Conservation (phyloP, 1,140 invertebrate genomes). For the Laodelphax striatellus region DNA sequence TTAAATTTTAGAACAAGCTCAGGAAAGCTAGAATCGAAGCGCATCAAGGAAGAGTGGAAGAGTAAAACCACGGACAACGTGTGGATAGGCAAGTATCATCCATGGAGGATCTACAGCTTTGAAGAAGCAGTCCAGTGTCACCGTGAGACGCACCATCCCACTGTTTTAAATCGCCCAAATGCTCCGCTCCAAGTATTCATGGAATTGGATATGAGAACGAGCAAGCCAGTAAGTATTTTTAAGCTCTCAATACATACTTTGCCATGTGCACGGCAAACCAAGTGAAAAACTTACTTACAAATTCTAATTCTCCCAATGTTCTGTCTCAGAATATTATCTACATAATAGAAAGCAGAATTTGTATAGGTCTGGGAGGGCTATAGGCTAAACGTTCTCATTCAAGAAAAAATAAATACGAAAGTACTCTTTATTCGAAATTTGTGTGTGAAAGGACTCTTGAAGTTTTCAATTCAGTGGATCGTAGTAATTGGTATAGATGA, state of each 20-base stretch:
- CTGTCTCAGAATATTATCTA: too few relatives aligned
- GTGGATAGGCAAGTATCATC: conserved; percentile 44
- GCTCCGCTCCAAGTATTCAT: conserved; percentile 48
- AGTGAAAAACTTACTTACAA: too few relatives aligned
- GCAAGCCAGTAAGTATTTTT: conserved; percentile 32
- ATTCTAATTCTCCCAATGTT: too few relatives aligned
- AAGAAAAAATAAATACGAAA: too few relatives aligned
- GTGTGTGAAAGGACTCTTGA: too few relatives aligned
- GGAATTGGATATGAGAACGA: conserved; percentile 59
- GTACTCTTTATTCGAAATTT: too few relatives aligned
- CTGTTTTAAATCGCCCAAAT: conserved; percentile 57
- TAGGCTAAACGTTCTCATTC: too few relatives aligned
- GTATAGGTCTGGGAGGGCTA: too few relatives aligned
- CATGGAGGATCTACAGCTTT: conserved; percentile 48
- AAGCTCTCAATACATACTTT: background rate
- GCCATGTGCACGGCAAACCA: too few relatives aligned
- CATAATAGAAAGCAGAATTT: too few relatives aligned
- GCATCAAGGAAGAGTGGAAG: conserved; percentile 43
- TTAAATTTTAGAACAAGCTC: conserved; percentile 4
- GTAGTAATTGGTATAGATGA: too few relatives aligned
- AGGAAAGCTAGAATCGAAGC: conserved; percentile 17
- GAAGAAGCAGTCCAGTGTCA: conserved; percentile 59
- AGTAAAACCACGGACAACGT: conserved; percentile 50
- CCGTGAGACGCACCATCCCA: conserved; percentile 62
- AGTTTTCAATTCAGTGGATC: too few relatives aligned